Evolutionary conservation across 2,888 invertebrate genomes (phyloP).

Genomic region (Clitarchus hookeri): DNA sequence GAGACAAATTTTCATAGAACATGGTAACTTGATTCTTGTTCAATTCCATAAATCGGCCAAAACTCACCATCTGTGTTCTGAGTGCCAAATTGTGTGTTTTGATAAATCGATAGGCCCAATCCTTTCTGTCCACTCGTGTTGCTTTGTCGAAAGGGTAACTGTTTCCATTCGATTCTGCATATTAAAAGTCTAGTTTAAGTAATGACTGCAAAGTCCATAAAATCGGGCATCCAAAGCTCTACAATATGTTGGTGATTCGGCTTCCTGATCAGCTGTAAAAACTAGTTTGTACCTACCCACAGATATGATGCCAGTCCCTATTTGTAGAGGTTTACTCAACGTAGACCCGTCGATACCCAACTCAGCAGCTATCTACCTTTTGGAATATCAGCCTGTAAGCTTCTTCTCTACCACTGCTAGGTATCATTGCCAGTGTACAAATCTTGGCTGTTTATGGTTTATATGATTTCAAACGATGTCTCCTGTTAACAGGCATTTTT

Average conservation of each 20-base stretch:
- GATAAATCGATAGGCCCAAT: background rate
- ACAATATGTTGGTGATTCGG: background rate
- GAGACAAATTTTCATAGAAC: background rate
- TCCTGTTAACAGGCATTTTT: too few species aligned
- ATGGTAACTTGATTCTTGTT: background rate
- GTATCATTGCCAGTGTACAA: too few species aligned
- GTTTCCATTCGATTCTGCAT: background rate
- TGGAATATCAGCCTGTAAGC: background rate
- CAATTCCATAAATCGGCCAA: background rate
- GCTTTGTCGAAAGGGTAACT: background rate
- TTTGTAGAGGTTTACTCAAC: background rate
- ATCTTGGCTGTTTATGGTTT: too few species aligned
- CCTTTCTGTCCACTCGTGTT: background rate
- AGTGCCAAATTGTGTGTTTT: background rate
- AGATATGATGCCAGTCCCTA: background rate
- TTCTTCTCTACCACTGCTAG: background rate
- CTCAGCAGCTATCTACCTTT: background rate
- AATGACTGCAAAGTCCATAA: background rate
- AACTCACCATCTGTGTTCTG: background rate
- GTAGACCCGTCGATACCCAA: background rate
- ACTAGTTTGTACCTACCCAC: background rate
- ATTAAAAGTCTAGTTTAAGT: background rate
- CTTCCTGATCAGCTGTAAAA: background rate
- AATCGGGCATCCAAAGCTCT: background rate
- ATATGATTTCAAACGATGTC: too few species aligned